These are phyloP conservation scores for Heliconius melpomene DNA, from an alignment of 1,140 invertebrate species.

Conservation along the genomic window DNA sequence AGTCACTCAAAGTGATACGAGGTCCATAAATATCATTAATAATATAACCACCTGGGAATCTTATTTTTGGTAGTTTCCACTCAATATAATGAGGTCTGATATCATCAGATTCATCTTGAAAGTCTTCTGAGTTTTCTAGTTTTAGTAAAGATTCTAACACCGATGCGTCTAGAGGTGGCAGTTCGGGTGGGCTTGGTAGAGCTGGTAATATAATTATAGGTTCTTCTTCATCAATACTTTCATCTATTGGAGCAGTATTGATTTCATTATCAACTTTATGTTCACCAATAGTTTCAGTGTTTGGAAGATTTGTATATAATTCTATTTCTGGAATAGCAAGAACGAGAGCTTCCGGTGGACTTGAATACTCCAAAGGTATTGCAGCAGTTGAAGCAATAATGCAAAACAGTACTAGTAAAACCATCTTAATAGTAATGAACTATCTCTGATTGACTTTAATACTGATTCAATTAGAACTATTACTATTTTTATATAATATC, in stretches of 20 bases:
- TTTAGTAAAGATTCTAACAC: background rate
- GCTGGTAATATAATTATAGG: background rate
- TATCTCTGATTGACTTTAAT: background rate
- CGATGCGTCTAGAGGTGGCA: background rate
- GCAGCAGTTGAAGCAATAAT: background rate
- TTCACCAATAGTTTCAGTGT: background rate
- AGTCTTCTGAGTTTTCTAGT: background rate
- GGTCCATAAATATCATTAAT: background rate
- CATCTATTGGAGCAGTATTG: background rate
- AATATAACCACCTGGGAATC: slow-evolving; percentile 4
- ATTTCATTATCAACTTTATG: background rate
- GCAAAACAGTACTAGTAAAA: background rate
- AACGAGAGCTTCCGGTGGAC: background rate
- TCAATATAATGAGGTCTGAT: background rate
- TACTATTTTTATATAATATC: background rate
- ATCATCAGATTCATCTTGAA: background rate
- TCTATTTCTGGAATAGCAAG: background rate
- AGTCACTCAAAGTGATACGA: background rate
- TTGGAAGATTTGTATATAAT: background rate
- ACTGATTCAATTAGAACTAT: background rate
- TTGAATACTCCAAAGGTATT: background rate
- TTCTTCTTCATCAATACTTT: background rate
- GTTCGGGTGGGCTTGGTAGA: background rate
- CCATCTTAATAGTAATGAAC: background rate
- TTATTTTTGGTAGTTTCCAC: slow-evolving; percentile 8